These are phyloP conservation scores for Phallusia fumigata DNA, from an alignment of 23 tunicate species.

Conservation along the genomic window DNA sequence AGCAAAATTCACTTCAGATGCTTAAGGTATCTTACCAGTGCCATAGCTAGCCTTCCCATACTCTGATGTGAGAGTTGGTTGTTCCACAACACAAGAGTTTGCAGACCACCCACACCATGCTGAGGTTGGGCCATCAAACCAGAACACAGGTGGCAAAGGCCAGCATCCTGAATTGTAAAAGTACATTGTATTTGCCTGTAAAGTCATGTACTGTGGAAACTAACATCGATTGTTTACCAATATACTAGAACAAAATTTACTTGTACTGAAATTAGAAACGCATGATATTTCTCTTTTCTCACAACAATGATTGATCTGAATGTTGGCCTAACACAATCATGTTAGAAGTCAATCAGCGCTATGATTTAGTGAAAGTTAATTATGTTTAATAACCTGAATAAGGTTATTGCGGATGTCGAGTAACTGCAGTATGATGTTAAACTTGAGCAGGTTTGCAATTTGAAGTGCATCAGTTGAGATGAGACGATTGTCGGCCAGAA, in stretches of 20 bases:
- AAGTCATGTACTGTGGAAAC: no score
- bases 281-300: no score
- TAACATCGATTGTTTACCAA: no score
- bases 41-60: conserved; percentile 62
- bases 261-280: no score
- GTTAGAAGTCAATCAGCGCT: no score
- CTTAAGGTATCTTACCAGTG: conserved; percentile 87
- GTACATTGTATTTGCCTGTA: no score
- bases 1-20: no score
- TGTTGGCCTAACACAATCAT: no score
- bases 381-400: conserved; percentile 59
- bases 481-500: conserved; percentile 83
- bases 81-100: conserved; percentile 93
- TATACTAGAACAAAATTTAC: no score
- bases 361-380: no score
- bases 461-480: conserved; percentile 76
- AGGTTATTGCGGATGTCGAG: conserved; percentile 86
- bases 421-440: conserved; percentile 56
- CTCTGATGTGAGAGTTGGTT: conserved; percentile 86
- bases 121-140: conserved; percentile 66
- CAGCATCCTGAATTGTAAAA: conserved; percentile 63
- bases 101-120: conserved; percentile 57
- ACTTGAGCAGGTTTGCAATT: conserved; percentile 71
- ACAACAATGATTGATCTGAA: no score
- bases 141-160: conserved; percentile 76